phyloP scores from a whole-genome alignment of 1,140 invertebrate species.

The Drosophila nikananu region DNA sequence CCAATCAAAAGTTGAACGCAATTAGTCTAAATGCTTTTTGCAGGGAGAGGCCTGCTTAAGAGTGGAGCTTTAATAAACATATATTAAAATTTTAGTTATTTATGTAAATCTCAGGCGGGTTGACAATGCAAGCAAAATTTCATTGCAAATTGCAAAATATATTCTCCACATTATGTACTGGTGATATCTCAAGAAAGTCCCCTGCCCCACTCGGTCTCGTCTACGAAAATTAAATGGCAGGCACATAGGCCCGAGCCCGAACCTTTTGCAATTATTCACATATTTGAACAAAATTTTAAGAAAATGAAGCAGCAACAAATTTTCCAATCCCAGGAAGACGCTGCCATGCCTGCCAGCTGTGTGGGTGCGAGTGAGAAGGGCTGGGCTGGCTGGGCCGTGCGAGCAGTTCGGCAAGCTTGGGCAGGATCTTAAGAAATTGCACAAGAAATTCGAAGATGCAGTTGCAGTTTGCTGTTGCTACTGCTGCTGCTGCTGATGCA shows the following conservation, averaged over 20 bases:
- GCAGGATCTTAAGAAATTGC: constrained; percentile 77
- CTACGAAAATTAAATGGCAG: constrained; percentile 53
- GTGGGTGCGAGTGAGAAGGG: constrained; percentile 58
- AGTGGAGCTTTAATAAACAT: constrained; percentile 77
- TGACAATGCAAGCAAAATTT: constrained; percentile 61
- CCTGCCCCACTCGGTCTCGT: background rate
- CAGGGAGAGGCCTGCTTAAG: constrained; percentile 61
- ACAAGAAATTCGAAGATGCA: constrained; percentile 69
- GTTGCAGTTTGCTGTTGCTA: constrained; percentile 45
- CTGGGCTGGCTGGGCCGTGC: constrained; percentile 13
- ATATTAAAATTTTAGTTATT: constrained; percentile 84
- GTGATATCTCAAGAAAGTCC: constrained; percentile 28
- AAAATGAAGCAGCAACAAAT: constrained; percentile 81
- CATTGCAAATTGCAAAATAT: constrained; percentile 61
- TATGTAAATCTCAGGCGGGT: constrained; percentile 74
- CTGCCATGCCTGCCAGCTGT: constrained; percentile 30
- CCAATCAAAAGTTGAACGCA: constrained; percentile 79
- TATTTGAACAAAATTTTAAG: constrained; percentile 82
- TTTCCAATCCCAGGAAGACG: constrained; percentile 65
- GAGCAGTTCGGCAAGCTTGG: constrained; percentile 52
- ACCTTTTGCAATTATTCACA: constrained; percentile 75
- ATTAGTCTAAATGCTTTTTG: constrained; percentile 64
- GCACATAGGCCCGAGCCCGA: constrained; percentile 52
- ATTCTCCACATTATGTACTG: constrained; percentile 53
- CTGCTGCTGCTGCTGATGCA: constrained; percentile 15